Base-by-base conservation (phyloP, 2,888 invertebrate genomes). In the Drosophila kanekoi region DNA sequence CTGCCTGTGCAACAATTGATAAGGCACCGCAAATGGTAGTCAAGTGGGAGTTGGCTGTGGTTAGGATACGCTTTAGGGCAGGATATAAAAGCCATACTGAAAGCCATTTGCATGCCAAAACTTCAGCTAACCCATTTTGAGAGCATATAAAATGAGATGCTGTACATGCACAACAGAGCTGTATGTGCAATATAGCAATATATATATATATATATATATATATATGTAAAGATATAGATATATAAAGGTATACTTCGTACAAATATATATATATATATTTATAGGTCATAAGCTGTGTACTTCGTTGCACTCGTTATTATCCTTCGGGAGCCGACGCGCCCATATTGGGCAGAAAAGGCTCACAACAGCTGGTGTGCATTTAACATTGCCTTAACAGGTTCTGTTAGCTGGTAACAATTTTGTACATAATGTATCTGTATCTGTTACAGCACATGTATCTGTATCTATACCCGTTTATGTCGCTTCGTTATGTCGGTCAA, bases 261-360 rank as follows among this genome's bases (percentile, higher is more conserved):
- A 32, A 18, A 2, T 38, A 16, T 49, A 28, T 33, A 45, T 11
- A 35, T 38, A 53, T 16, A 44, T 44, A 33, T 57, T 45, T 70
- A 78, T 85, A 56, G 88, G 83, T 86, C 87, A 77, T 72, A 86
- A 77, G 70, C 80, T 77, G 74, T 44, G 79, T 72, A 59, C 57
- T 61, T 68, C 64, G 66, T 40, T 88, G 86, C 82, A 87, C 87
- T 82, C 81, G 87, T 82, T 87, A 70, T 77, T 57, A 64, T 67
- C 69, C 66, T 77, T 79, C 78, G 81, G 69, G 64, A 69, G 47
- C 47, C 67, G 73, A 72, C 35, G 43, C 64, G 47, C 69, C 63
- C 60, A 51, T 5, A 14, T 38, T 14, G 20, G 43, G 35, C 14
- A 28, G 11, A 20, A 52, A 38, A 13, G 57, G 18, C 40, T 41